A percentile compares a stretch with the other conserved stretches of the same genome.
Evolutionary conservation across 37 sponge, comb jelly and placozoan genomes (phyloP).

Genomic region (Hormiphora californensis): DNA sequence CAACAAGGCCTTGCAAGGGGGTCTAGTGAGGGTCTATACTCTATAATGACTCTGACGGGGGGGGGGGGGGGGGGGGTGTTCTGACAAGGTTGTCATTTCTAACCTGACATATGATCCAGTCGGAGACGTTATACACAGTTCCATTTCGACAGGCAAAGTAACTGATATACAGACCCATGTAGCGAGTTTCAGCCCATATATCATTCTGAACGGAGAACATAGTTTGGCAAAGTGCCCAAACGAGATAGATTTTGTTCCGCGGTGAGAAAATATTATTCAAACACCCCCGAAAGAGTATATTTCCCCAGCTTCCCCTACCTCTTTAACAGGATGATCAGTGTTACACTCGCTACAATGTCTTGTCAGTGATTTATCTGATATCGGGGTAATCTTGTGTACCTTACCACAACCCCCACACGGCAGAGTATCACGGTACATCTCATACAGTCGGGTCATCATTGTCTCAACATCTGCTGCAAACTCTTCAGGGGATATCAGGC

Average conservation of each 20-base stretch:
- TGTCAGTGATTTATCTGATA: background rate
- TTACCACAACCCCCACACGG: constrained; percentile 18
- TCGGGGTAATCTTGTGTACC: constrained; percentile 38
- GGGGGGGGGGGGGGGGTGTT: no score
- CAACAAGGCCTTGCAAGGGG: no score
- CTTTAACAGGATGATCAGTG: background rate
- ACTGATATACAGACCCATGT: constrained; percentile 44
- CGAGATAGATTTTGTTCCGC: background rate
- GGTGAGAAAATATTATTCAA: background rate
- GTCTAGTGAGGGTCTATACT: no score
- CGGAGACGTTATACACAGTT: constrained; percentile 25
- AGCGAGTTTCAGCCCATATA: constrained; percentile 35
- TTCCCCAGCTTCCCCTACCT: background rate
- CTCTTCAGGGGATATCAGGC: constrained; percentile 31
- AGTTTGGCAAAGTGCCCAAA: background rate
- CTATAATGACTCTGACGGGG: no score
- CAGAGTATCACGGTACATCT: constrained; percentile 38
- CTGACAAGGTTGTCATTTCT: no score
- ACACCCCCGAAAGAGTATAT: background rate
- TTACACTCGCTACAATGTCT: constrained; percentile 31
- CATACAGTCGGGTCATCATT: constrained; percentile 39
- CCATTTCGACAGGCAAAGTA: constrained; percentile 45
- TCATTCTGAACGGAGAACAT: constrained; percentile 12
- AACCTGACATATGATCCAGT: constrained; percentile 52
- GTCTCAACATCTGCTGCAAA: constrained; percentile 33